Evolutionary conservation across 1,140 invertebrate species (phyloP), one percentile per base, ranked within the genome.

Genomic region (Kradibia gibbosae): DNA sequence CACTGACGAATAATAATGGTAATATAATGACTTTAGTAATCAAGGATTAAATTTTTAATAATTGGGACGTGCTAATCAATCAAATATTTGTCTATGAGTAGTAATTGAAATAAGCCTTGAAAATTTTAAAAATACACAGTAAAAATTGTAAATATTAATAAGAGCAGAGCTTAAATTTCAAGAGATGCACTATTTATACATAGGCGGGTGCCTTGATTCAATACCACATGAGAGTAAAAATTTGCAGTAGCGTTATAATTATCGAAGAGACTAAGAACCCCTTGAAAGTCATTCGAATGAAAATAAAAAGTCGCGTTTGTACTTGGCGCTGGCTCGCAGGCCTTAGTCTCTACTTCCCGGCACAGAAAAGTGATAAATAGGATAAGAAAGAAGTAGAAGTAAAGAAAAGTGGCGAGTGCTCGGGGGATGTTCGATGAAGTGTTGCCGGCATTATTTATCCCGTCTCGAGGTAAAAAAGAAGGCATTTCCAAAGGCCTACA

Each of bases 401-500:
- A 3, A 45, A 45, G 22, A 45, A 15, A 74, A 31, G 22, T 4
- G 31, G 15, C 25, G 17, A 65, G 39, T 1, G 39, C 57, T 17
- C n/a, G 39, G 45, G 39, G 53, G 11, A 76, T 20, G n/a, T 42
- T 39, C 3, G 65, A 39, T n/a, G 34, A 42, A n/a, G 3, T 28
- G n/a, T n/a, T n/a, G 15, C 39, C 11, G 39, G 60, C n/a, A 48
- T 42, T 67, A 71, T 28, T 48, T 62, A 76, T 78, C 34, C 31
- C 57, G n/a, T 15, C 36, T 48, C 45, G n/a, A 22, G 45, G 31
- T 45, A n/a, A 67, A 78, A 70, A 10, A n/a, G 22, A 57, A 57
- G 5, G 22, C 31, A 78, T 36, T 53, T 78, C 53, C 62, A 31
- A 53, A 36, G 31, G 50, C 70, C 45, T 78, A 70, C 28, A 53